phyloP scores from a whole-genome alignment of 2,888 invertebrate species.

The Embidobia sp. region DNA sequence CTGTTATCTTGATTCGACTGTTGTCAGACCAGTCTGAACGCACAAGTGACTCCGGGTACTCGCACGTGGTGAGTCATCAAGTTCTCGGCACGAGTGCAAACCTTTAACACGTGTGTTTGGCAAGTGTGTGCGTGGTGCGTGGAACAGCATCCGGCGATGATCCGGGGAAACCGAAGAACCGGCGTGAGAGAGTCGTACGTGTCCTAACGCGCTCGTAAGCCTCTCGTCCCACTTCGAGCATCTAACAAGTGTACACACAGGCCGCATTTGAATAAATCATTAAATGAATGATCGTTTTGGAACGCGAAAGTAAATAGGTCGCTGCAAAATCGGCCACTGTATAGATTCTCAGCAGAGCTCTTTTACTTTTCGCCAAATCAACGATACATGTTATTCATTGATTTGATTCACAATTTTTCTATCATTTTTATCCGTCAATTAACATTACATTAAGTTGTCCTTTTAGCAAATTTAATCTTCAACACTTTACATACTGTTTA shows the following conservation, averaged over 20 bases:
- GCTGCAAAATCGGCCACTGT: conserved; percentile 27
- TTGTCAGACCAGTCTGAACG: conserved; percentile 56
- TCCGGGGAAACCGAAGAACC: conserved; percentile 25
- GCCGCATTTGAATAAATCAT: conserved; percentile 20
- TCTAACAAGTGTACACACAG: conserved; percentile 13
- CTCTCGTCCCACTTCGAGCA: conserved; percentile 42
- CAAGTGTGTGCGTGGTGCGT: conserved; percentile 43
- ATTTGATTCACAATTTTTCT: too few species aligned
- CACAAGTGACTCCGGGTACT: conserved; percentile 51
- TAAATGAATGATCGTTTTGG: conserved; percentile 32
- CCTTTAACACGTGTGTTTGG: conserved; percentile 54
- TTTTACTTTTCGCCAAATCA: too few species aligned
- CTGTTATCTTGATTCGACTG: conserved; percentile 52
- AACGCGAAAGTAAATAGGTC: conserved; percentile 32
- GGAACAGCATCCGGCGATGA: conserved; percentile 49
- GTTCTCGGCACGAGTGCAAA: conserved; percentile 54
- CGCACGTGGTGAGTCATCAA: conserved; percentile 57
- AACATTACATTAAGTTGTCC: too few species aligned
- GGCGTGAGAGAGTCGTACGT: conserved; percentile 54
- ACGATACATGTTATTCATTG: not conserved
- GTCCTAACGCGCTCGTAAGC: conserved; percentile 46
- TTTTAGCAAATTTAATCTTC: too few species aligned
- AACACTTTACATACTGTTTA: too few species aligned
- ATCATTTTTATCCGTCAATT: too few species aligned
- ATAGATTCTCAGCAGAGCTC: too few species aligned